Evolutionary conservation across 1,140 invertebrate species (phyloP).

Genomic region (Hestina assimilis): DNA sequence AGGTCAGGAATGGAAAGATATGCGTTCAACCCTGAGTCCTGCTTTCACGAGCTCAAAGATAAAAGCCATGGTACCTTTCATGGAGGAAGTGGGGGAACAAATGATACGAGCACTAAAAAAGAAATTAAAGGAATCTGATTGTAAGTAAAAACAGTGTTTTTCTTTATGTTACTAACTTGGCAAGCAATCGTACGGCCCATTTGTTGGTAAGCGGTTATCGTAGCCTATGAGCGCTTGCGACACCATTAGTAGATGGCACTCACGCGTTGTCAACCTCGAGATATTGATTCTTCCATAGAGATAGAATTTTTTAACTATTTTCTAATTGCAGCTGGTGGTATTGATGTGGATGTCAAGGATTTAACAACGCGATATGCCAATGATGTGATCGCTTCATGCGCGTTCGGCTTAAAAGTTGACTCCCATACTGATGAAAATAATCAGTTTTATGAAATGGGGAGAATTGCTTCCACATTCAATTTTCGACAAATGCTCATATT

Average conservation of each 20-base stretch:
- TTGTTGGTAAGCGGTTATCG: too few species aligned
- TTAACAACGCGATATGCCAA: constrained; percentile 76
- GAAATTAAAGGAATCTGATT: constrained; percentile 14
- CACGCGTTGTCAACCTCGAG: too few species aligned
- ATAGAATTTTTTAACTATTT: neutral
- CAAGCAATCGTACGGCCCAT: too few species aligned
- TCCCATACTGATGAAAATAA: constrained; percentile 77
- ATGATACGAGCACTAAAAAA: constrained; percentile 36
- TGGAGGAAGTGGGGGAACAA: constrained; percentile 39
- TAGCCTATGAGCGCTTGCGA: too few species aligned
- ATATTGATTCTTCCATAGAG: too few species aligned
- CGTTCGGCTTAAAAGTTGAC: constrained; percentile 64
- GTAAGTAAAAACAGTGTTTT: constrained; percentile 18
- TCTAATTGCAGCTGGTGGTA: neutral
- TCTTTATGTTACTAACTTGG: too few species aligned
- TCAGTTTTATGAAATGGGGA: constrained; percentile 77
- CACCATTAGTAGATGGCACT: too few species aligned
- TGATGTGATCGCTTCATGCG: constrained; percentile 69
- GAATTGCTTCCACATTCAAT: constrained; percentile 37
- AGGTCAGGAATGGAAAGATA: constrained; percentile 78
- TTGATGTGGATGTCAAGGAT: constrained; percentile 52
- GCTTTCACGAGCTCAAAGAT: constrained; percentile 79
- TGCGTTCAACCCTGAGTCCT: constrained; percentile 78
- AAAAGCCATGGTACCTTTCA: constrained; percentile 45
- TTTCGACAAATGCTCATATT: constrained; percentile 33